Conservation (phyloP, 2,113 vertebrate species). For the Xerus inauris region DNA sequence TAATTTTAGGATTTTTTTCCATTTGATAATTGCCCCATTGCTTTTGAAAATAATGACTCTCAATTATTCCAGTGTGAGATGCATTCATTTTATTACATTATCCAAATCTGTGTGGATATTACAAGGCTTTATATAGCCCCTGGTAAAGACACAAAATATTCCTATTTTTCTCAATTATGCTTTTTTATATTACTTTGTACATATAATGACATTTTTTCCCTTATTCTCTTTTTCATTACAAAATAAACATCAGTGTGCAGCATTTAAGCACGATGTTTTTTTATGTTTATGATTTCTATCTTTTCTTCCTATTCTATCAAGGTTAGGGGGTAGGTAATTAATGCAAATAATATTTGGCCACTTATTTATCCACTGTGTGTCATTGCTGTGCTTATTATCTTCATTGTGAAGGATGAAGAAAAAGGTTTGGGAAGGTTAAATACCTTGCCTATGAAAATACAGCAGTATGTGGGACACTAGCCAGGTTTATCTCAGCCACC, state of each 20-base stretch:
- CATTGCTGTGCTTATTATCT: neutral
- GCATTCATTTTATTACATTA: constrained; percentile 81
- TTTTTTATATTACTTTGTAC: constrained; percentile 73
- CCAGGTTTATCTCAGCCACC: neutral
- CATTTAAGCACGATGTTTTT: constrained; percentile 12
- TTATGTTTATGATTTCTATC: neutral
- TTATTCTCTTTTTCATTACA: constrained; percentile 71
- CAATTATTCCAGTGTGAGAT: constrained; percentile 78
- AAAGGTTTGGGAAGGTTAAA: neutral
- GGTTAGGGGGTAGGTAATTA: neutral
- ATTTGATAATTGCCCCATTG: constrained; percentile 82
- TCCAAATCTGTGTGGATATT: constrained; percentile 82
- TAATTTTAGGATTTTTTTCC: constrained; percentile 77
- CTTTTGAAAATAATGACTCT: constrained; percentile 83
- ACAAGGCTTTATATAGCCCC: constrained; percentile 52
- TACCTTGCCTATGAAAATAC: neutral
- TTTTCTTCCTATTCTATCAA: constrained; percentile 7
- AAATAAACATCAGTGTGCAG: constrained; percentile 66
- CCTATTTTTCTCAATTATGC: constrained; percentile 77
- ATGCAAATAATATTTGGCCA: neutral
- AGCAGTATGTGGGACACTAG: neutral
- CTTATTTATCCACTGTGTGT: neutral
- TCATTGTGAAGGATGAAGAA: neutral
- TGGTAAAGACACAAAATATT: constrained; percentile 76
- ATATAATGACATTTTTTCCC: constrained; percentile 71